Percentiles rank a stretch among this genome's conserved stretches.
Conservation (phyloP, 2,888 invertebrate genomes). For the Archaeoteleia sp. region DNA sequence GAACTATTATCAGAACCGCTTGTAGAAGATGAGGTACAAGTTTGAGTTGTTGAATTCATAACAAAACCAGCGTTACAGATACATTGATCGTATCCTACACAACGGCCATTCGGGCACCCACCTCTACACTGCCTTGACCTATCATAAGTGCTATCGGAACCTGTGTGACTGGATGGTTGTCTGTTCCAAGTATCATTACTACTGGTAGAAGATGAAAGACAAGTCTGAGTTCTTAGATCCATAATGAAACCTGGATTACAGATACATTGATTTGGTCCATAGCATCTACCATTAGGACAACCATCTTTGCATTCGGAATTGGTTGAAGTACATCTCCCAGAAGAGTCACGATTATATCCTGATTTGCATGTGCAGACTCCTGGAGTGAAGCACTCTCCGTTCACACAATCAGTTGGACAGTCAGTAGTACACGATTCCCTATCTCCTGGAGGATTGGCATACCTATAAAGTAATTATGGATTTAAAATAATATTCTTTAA, state of each 20-base stretch:
- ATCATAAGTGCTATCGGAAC: conserved; percentile 61
- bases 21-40: conserved; percentile 59
- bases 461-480: no score
- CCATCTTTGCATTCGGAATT: conserved; percentile 60
- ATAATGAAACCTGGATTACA: conserved; percentile 76
- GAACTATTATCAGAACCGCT: conserved; percentile 67
- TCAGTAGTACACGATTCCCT: conserved; percentile 59
- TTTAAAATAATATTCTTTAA: no score
- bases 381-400: no score
- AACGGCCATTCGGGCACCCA: conserved; percentile 68
- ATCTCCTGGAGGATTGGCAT: conserved; percentile 62
- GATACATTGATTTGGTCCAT: conserved; percentile 77
- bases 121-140: conserved; percentile 65
- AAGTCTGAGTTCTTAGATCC: conserved; percentile 15
- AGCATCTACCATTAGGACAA: conserved; percentile 75
- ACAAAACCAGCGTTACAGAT: conserved; percentile 64
- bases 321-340: no score
- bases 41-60: conserved; percentile 55
- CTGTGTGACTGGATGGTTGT: conserved; percentile 66
- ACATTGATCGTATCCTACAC: conserved; percentile 65
- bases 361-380: no score
- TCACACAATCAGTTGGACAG: no score
- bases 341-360: no score
- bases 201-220: conserved; percentile 20
- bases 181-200: conserved; percentile 75